phyloP scores from a whole-genome alignment of 1,140 invertebrate genomes.

The Pristionchus pacificus region DNA sequence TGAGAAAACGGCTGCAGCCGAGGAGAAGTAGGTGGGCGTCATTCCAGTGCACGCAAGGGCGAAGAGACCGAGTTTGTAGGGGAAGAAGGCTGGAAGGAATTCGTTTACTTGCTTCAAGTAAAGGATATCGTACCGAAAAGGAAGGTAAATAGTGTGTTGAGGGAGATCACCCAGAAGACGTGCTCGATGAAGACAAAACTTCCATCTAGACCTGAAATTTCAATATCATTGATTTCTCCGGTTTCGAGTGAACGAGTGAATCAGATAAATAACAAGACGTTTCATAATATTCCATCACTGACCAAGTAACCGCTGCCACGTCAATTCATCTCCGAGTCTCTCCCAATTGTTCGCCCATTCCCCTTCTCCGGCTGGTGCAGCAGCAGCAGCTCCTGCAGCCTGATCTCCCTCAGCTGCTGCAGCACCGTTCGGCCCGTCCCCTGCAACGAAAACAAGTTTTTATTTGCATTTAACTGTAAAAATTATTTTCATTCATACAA shows the following conservation, averaged over 20 bases:
- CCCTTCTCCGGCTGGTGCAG: slow-evolving; percentile 36
- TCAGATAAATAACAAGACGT: too few species aligned
- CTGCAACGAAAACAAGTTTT: too few species aligned
- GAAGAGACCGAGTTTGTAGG: slow-evolving; percentile 87
- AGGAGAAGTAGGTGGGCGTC: slow-evolving; percentile 67
- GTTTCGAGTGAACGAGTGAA: too few species aligned
- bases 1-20: slow-evolving; percentile 63
- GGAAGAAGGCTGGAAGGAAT: slow-evolving; percentile 81
- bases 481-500: too few species aligned
- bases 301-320: slow-evolving; percentile 88
- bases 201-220: slow-evolving; percentile 82
- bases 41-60: slow-evolving; percentile 65
- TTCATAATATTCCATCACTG: background rate
- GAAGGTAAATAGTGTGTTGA: slow-evolving; percentile 89
- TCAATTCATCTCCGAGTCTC: slow-evolving; percentile 89
- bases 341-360: slow-evolving; percentile 75
- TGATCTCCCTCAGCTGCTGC: slow-evolving; percentile 30
- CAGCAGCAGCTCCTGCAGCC: slow-evolving; percentile 33
- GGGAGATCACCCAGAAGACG: slow-evolving; percentile 95
- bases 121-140: slow-evolving; percentile 63
- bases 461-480: too few species aligned
- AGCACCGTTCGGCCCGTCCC: slow-evolving; percentile 41
- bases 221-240: too few species aligned
- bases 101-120: background rate
- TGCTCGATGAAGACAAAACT: slow-evolving; percentile 94